phyloP scores from a whole-genome alignment of 2,797 vertebrate genomes.

The Onychomys leucogaster region DNA sequence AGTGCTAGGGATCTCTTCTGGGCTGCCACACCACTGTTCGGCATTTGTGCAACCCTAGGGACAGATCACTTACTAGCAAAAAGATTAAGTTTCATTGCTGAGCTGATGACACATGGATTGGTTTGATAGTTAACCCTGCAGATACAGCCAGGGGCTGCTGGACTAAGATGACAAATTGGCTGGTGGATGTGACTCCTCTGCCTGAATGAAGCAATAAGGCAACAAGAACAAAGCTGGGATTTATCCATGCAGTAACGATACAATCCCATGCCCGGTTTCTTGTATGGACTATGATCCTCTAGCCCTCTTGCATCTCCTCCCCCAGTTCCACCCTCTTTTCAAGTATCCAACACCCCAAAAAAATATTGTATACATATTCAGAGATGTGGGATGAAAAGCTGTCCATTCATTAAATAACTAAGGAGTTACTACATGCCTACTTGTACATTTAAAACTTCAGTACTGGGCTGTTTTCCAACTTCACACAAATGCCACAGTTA shows the following conservation, averaged over 20 bases:
- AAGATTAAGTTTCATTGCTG: slow-evolving; percentile 54
- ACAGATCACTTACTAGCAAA: slow-evolving; percentile 53
- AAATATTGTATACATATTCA: not conserved
- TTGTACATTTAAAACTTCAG: slow-evolving; percentile 54
- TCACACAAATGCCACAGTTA: slow-evolving; percentile 52
- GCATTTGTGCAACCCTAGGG: slow-evolving; percentile 55
- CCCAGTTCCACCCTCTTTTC: not conserved
- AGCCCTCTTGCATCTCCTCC: not conserved
- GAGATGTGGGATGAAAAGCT: slow-evolving; percentile 3
- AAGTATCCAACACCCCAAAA: not conserved
- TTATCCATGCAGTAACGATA: not conserved
- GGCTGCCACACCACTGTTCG: not conserved
- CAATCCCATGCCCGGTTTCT: not conserved
- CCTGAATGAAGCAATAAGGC: not conserved
- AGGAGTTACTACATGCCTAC: slow-evolving; percentile 12
- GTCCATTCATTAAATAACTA: slow-evolving; percentile 52
- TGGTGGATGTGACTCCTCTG: slow-evolving; percentile 1
- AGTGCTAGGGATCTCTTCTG: slow-evolving; percentile 35
- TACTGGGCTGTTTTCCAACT: slow-evolving; percentile 56
- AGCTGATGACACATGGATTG: slow-evolving; percentile 30
- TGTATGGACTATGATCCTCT: not conserved
- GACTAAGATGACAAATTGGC: slow-evolving; percentile 16
- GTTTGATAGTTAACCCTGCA: slow-evolving; percentile 69
- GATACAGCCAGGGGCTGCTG: not conserved
- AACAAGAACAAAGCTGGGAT: slow-evolving; percentile 21